These are phyloP conservation scores for Atrina japonica DNA, from an alignment of 2,888 invertebrate genomes.

Conservation along the genomic window DNA sequence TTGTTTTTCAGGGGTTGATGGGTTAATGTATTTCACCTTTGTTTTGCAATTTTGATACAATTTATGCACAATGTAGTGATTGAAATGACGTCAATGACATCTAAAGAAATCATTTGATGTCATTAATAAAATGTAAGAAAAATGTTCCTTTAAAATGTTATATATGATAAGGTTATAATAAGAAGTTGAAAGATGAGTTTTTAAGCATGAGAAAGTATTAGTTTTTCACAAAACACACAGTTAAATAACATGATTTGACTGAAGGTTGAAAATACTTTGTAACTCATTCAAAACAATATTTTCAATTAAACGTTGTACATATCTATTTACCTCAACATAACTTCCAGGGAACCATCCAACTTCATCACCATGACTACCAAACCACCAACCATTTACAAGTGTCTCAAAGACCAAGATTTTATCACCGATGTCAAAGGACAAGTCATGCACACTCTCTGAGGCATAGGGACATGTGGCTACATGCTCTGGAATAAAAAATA, in stretches of 20 bases:
- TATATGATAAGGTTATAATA: no score
- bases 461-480: constrained; percentile 55
- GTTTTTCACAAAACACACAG: no score
- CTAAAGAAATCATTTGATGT: no score
- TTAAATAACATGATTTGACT: background rate
- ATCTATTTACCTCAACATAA: constrained; percentile 69
- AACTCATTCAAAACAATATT: background rate
- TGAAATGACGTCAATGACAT: no score
- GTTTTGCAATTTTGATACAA: no score
- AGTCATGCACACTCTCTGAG: constrained; percentile 64
- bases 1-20: no score
- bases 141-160: no score
- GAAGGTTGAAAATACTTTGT: background rate
- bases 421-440: constrained; percentile 71
- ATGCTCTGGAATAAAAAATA: constrained; percentile 50
- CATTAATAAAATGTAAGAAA: no score
- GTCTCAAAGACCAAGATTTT: constrained; percentile 71
- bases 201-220: no score
- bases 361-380: constrained; percentile 67
- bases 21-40: no score
- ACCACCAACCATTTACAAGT: constrained; percentile 78
- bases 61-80: no score
- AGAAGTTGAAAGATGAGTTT: no score
- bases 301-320: background rate
- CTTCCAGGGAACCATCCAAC: constrained; percentile 78